Conservation (phyloP, 2,113 vertebrate species). For the Regulus satrapa region DNA sequence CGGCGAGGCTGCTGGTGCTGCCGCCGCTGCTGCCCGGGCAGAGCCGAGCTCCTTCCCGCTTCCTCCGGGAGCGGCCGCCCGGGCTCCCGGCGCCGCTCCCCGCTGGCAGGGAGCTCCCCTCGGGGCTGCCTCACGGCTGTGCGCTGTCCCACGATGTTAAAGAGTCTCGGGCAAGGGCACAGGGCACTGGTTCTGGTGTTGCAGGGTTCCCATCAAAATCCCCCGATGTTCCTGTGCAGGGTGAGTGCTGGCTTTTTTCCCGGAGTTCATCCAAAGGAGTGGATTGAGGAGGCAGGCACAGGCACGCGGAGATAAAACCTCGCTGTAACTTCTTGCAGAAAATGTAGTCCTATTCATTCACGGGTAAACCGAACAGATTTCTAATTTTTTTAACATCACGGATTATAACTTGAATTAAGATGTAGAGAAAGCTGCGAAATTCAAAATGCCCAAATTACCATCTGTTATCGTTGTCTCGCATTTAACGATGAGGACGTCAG, state of each 20-base stretch:
- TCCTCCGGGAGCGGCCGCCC: neutral
- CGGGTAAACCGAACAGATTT: neutral
- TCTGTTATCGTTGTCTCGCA: neutral
- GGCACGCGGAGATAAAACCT: neutral
- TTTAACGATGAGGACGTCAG: fast-evolving
- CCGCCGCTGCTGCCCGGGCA: neutral
- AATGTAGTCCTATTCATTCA: neutral
- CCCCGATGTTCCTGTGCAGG: neutral
- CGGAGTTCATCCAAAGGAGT: no score
- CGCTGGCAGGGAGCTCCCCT: neutral
- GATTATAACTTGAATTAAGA: neutral
- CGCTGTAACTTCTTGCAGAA: neutral
- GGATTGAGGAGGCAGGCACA: neutral
- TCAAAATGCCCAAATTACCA: neutral
- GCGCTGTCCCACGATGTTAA: fast-evolving
- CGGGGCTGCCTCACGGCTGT: neutral
- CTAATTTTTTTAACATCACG: neutral
- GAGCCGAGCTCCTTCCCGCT: neutral
- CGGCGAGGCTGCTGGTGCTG: neutral
- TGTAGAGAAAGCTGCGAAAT: neutral
- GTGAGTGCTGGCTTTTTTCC: fast-evolving
- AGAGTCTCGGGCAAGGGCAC: neutral
- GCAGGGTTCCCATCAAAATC: neutral
- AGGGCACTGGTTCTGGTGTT: fast-evolving
- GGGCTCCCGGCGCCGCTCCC: neutral